Conservation (phyloP, 2,888 invertebrate species). For the Clepsis dumicolana region DNA sequence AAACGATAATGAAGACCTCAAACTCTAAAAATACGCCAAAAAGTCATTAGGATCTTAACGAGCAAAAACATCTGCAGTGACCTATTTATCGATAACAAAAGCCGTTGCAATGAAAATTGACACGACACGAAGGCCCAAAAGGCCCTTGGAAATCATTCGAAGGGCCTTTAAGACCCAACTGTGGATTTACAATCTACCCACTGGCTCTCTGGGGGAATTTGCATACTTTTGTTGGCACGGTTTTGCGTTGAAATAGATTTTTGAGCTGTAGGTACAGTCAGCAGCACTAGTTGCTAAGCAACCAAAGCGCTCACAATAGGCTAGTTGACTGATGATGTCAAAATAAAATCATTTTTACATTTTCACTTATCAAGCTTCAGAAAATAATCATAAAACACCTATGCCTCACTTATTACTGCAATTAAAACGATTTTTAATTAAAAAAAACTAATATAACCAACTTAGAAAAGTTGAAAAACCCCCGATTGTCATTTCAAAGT, state of each 20-base stretch:
- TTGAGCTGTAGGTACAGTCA: too few species aligned
- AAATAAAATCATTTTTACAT: too few species aligned
- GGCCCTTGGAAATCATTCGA: constrained; percentile 24
- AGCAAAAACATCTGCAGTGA: background rate
- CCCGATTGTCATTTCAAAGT: too few species aligned
- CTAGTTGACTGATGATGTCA: too few species aligned
- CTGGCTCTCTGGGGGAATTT: constrained; percentile 15
- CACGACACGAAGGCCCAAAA: constrained; percentile 24
- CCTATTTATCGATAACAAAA: constrained; percentile 1
- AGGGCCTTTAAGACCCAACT: constrained; percentile 15
- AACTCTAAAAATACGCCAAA: background rate
- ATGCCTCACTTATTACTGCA: too few species aligned
- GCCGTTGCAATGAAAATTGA: constrained; percentile 24
- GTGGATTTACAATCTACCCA: constrained; percentile 29
- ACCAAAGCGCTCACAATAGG: too few species aligned
- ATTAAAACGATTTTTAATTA: too few species aligned
- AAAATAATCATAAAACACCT: too few species aligned
- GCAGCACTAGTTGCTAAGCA: too few species aligned
- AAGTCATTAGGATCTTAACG: background rate
- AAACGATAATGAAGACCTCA: background rate
- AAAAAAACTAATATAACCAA: too few species aligned
- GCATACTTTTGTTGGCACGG: constrained; percentile 4
- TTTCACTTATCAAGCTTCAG: too few species aligned
- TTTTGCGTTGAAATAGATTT: background rate
- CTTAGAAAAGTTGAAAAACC: too few species aligned